A percentile compares a stretch with the other conserved stretches of the same genome.
Evolutionary conservation across 2,888 invertebrate species (phyloP).

Genomic region (Drosophila neotestacea): DNA sequence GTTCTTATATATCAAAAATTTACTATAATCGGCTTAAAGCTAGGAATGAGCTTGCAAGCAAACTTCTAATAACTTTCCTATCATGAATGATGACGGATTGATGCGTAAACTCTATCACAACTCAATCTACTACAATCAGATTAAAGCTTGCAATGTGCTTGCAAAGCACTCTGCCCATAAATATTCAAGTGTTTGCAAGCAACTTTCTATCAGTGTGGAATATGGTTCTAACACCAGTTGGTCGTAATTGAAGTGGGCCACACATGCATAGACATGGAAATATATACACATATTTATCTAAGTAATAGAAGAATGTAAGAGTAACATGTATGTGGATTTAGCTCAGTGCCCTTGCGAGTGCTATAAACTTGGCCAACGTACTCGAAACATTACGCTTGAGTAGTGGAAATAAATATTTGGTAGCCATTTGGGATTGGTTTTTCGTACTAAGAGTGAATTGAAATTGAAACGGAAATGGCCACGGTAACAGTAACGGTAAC

Average conservation of each 20-base stretch:
- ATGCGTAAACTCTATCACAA: background rate
- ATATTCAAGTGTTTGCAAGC: slow-evolving; percentile 15
- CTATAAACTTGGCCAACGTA: slow-evolving; percentile 66
- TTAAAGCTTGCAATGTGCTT: slow-evolving; percentile 8
- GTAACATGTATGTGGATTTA: slow-evolving; percentile 24
- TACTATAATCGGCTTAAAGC: background rate
- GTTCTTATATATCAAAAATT: background rate
- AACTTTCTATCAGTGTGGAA: slow-evolving; percentile 13
- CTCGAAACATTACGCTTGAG: slow-evolving; percentile 72
- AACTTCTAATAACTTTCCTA: no score
- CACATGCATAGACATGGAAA: slow-evolving; percentile 19
- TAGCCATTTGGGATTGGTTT: slow-evolving; percentile 76
- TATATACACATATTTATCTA: slow-evolving; percentile 33
- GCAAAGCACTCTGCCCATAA: slow-evolving; percentile 13
- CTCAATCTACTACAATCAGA: background rate
- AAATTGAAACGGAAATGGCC: slow-evolving; percentile 68
- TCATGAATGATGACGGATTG: no score
- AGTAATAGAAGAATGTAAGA: slow-evolving; percentile 14
- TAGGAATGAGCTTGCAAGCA: background rate
- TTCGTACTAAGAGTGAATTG: slow-evolving; percentile 64
- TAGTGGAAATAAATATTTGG: slow-evolving; percentile 77
- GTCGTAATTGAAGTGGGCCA: slow-evolving; percentile 66
- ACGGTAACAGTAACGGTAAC: slow-evolving; percentile 43
- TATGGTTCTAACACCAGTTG: slow-evolving; percentile 42
- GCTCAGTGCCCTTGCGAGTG: slow-evolving; percentile 56